A percentile compares a stretch with the other conserved stretches of the same genome.
phyloP scores from a whole-genome alignment of 2,113 vertebrate species.

The Ascaphus truei region DNA sequence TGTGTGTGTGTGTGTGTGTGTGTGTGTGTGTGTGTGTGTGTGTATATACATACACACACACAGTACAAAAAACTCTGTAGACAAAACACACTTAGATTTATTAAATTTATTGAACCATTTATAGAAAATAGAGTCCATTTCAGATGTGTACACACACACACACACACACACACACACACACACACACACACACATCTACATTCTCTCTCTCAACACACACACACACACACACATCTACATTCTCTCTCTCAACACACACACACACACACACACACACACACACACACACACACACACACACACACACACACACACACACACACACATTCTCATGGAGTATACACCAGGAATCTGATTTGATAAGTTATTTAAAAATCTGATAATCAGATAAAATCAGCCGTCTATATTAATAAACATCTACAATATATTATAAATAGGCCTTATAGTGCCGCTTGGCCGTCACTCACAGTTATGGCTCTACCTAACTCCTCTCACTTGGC shows the following conservation, averaged over 20 bases:
- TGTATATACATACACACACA: no score
- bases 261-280: neutral
- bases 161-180: conserved; percentile 9
- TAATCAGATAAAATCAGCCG: neutral
- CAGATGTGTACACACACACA: neutral
- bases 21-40: no score
- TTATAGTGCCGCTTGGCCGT: conserved; percentile 21
- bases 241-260: no score
- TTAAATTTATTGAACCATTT: conserved; percentile 24
- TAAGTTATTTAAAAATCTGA: neutral
- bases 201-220: no score
- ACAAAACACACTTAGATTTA: no score
- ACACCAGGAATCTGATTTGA: neutral
- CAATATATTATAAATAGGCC: neutral
- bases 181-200: neutral
- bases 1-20: no score
- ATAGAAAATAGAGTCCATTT: conserved; percentile 3
- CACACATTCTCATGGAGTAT: neutral
- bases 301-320: conserved; percentile 3
- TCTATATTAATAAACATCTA: neutral
- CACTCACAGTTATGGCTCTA: neutral
- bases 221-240: neutral
- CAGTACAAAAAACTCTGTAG: no score
- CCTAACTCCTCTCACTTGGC: neutral
- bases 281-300: neutral